Base-by-base conservation (phyloP, 2,888 invertebrate genomes). In the Drosophila infuscata region DNA sequence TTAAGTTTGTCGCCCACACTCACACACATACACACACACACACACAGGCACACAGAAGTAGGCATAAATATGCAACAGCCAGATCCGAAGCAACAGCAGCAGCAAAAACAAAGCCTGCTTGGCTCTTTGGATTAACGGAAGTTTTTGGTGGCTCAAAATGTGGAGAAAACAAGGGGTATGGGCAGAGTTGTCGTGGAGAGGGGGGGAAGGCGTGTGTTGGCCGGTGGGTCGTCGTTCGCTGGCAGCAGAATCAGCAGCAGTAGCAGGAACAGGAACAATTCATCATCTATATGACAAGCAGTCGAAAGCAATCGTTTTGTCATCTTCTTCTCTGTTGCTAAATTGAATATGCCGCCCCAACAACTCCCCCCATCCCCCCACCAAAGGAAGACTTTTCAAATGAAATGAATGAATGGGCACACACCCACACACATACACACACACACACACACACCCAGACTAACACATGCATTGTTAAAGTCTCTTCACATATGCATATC, bases 241-340 rank as follows among this genome's bases (percentile, higher is more conserved):
- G 25, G 15, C 15, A 46, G 46, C 46, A 46, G 35, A 56, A 73
- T 33, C 52, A 56, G 48, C 29, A 43, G 58, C 61, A 61, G 63
- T 5, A 41, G 49, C 81, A 79, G 89, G 86, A 85, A 89, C 88
- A 85, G 90, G 89, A 86, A 86, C 86, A 86, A 86, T 86, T 86
- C 90, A 86, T 86, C 86, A 86, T 86, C 86, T 72, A 75, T 86
- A 86, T 81, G 86, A 90, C 90, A 90, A 90, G 92, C 92, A 91
- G 92, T 92, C 92, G 91, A 91, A 92, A 92, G 91, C 92, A 91
- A 92, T 91, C 92, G 92, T 91, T 92, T 92, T 92, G 91, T 91
- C 91, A 92, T 92, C 91, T 89, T 85, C 85, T 89, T 84, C 92
- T 92, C 91, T 92, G 91, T 92, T 92, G 91, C 91, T 92, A 92